phyloP scores from a whole-genome alignment of 2,797 vertebrate species.

The Scyliorhinus canicula region DNA sequence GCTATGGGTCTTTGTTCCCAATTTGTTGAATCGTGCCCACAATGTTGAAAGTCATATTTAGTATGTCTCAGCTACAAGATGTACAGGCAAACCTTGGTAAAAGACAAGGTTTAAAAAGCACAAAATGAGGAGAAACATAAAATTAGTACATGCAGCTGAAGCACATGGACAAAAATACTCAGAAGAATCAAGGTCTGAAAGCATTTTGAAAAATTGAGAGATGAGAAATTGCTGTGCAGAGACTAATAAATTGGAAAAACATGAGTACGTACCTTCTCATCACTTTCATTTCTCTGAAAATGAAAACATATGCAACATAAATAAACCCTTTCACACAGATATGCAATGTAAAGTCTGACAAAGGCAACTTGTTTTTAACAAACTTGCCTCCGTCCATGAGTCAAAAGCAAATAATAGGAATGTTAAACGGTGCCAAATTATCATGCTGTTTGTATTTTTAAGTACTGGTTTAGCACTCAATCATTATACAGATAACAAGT shows the following conservation, averaged over 20 bases:
- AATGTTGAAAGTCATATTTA: not conserved
- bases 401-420: not conserved
- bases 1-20: no score
- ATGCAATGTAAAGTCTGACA: not conserved
- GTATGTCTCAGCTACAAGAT: not conserved
- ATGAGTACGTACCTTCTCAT: slow-evolving; percentile 14
- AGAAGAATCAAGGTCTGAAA: not conserved
- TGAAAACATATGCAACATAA: not conserved
- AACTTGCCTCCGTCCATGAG: not conserved
- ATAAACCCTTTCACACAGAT: not conserved
- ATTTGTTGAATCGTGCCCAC: no score
- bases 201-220: not conserved
- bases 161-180: not conserved
- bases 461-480: not conserved
- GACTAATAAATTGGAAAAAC: not conserved
- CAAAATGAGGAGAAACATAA: not conserved
- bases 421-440: not conserved
- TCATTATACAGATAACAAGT: not conserved
- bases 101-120: not conserved
- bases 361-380: not conserved
- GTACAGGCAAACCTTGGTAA: no score
- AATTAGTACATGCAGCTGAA: not conserved
- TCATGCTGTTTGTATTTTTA: not conserved
- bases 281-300: slow-evolving; percentile 38
- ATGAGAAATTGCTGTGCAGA: not conserved